Evolutionary conservation across 2,888 invertebrate genomes (phyloP).

Genomic region (Chalcis sispes): DNA sequence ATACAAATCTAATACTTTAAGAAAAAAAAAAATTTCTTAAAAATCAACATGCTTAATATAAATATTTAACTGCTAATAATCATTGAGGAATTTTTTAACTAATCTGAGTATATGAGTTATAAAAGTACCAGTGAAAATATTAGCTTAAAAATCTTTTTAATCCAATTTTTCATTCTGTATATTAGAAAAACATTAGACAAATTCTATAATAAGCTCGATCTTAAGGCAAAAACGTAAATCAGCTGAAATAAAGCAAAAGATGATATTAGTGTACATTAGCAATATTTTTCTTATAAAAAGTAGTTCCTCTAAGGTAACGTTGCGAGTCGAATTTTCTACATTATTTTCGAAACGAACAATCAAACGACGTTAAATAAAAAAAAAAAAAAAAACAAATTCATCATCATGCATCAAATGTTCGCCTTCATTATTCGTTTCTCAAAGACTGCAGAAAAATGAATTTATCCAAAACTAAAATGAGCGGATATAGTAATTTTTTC

Average conservation of each 20-base stretch:
- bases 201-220: constrained; percentile 8
- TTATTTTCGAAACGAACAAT: constrained; percentile 2
- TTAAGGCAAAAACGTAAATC: constrained; percentile 10
- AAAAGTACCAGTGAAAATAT: neutral
- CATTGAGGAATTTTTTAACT: neutral
- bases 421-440: neutral
- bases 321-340: constrained; percentile 8
- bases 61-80: neutral
- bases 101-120: too few relatives aligned
- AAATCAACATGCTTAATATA: constrained; percentile 18
- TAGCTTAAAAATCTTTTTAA: too few relatives aligned
- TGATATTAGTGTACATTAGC: constrained; percentile 33
- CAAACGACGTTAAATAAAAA: neutral
- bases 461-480: constrained; percentile 19
- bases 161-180: too few relatives aligned
- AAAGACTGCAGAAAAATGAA: constrained; percentile 18
- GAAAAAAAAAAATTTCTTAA: neutral
- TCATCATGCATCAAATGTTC: neutral
- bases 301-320: constrained; percentile 34
- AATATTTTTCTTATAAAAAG: neutral
- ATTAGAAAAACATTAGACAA: neutral
- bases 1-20: neutral
- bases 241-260: neutral
- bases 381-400: too few relatives aligned
- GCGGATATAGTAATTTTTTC: constrained; percentile 15